Base-by-base conservation (phyloP, 2,113 vertebrate species). In the Callopanchax toddi region DNA sequence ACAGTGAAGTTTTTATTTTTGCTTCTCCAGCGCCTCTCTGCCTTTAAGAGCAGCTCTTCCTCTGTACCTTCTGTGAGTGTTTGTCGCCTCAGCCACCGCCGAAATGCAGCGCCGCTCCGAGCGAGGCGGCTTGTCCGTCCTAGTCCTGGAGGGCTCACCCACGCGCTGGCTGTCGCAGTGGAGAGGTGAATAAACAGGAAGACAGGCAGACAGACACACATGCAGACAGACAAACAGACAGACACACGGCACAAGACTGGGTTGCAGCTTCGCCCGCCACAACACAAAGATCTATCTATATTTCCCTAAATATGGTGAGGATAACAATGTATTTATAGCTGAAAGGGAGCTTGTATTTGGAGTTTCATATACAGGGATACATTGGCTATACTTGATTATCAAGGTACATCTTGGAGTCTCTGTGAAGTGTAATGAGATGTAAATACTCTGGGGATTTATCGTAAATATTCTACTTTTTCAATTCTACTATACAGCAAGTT, bases 331-430 rank as follows among this genome's bases (percentile, higher is more conserved):
- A 87, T 89, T 85, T 74, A 84, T 87, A 82, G 66, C 79, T 74
- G 76, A 82, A 74, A 83, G 85, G 82, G 72, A 77, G 71, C 81
- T 79, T 81, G 82, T 81, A 83, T 63, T 77, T 76, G 83, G 77
- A 66, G 71, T 81, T 87, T 88, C 78, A 88, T 89, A 82, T 85
- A 89, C 85, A 87, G 57, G 82, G 79, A 81, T 87, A 89, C 66
- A 77, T 79, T 84, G 63, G 80, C 83, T 88, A 89, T 88, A 88
- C 57, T 87, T 82, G 85, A 85, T 86, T 88, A 89, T 90, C 84
- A 84, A 80, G 73, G 78, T 83, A 86, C 26, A 74, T 70, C 85
- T 58, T 79, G 71, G 74, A 82, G 44, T 78, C 71, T 70, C 60
- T 72, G 86, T 78, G 74, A 83, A 62, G 73, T 48, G 67, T 55